These are phyloP conservation scores for Drosophila anomalata DNA, from an alignment of 2,888 invertebrate genomes.

Conservation along the genomic window DNA sequence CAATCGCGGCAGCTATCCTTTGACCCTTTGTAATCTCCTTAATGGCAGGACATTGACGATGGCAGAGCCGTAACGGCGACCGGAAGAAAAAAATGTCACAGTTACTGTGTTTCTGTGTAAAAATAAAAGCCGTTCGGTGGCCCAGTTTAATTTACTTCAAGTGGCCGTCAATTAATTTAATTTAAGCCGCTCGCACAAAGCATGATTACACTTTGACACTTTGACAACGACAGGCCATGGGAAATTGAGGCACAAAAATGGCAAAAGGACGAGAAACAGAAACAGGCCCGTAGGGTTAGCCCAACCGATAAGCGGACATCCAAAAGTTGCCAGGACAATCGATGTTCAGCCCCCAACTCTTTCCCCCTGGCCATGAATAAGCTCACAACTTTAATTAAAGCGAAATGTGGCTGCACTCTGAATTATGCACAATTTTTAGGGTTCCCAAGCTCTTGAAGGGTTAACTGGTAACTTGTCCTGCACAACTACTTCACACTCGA, in stretches of 20 bases:
- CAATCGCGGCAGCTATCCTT: slow-evolving; percentile 68
- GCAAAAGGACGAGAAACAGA: not conserved
- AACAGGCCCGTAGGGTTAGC: not conserved
- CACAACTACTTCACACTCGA: slow-evolving; percentile 4
- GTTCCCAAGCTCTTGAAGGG: not conserved
- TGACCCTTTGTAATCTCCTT: slow-evolving; percentile 76
- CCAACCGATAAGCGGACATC: slow-evolving; percentile 3
- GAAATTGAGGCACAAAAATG: slow-evolving; percentile 10
- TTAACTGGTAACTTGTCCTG: not conserved
- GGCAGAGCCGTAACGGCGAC: slow-evolving; percentile 19
- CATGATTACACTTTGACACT: slow-evolving; percentile 75
- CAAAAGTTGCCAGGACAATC: slow-evolving; percentile 33
- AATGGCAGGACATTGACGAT: slow-evolving; percentile 40
- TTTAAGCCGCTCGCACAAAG: slow-evolving; percentile 66
- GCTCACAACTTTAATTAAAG: slow-evolving; percentile 34
- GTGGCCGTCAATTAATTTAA: slow-evolving; percentile 76
- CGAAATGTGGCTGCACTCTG: slow-evolving; percentile 34
- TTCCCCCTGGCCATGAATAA: not conserved
- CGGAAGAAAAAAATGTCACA: slow-evolving; percentile 14
- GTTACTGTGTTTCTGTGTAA: slow-evolving; percentile 6
- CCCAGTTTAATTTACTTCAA: slow-evolving; percentile 74
- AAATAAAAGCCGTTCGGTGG: slow-evolving; percentile 36
- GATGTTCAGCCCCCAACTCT: slow-evolving; percentile 11
- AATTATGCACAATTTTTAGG: slow-evolving; percentile 57
- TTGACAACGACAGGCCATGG: slow-evolving; percentile 57